Evolutionary conservation across 2,113 vertebrate genomes (phyloP), one percentile per base, ranked within the genome.

Genomic region (Protomyctophum bolini): DNA sequence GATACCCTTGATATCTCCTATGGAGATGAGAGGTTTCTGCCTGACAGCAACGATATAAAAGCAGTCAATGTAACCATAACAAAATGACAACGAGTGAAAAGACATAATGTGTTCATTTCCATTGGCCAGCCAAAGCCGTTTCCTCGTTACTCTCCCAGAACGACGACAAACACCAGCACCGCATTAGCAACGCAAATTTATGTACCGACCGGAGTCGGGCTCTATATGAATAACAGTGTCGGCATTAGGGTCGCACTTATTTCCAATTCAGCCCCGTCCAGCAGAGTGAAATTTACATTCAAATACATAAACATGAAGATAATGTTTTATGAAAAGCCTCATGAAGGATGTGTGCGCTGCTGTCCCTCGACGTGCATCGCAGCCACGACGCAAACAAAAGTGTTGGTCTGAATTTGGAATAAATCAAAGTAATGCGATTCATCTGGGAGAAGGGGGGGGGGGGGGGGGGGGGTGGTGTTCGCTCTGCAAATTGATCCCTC

Each of bases 111-210:
- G 11, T 33, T 10, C 11, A 11, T 41, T 59, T 59, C 6, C 29
- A 33, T 83, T 75, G 74, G 70, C 82, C 85, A 83, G 54, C 69
- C 88, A 59, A 10, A 59, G 10, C 28, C 2, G 29, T 33, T 33
- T 28, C 28, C 58, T 15, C 28, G 10, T 10, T 3, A 10, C 58
- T 11, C n/a, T 56, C 54, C n/a, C 11, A 56, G 54, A n/a, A 56
- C 11, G 28, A 5, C 1, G 10, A 10, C 33, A 59, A 59, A 29
- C 21, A 10, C 11, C 33, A 41, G 33, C 56, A 3, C 14, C 6
- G 58, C 21, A 33, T 41, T 41, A 59, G 33, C 58, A 33, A 59
- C 21, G 6, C 9, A 50, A 50, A 50, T 50, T 50, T n/a, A 10
- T 45, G 33, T 46, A 12, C 10, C 3, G 1, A 12, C 12, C 52